phyloP scores from a whole-genome alignment of 2,113 vertebrate genomes.

The Atlantisia rogersi region DNA sequence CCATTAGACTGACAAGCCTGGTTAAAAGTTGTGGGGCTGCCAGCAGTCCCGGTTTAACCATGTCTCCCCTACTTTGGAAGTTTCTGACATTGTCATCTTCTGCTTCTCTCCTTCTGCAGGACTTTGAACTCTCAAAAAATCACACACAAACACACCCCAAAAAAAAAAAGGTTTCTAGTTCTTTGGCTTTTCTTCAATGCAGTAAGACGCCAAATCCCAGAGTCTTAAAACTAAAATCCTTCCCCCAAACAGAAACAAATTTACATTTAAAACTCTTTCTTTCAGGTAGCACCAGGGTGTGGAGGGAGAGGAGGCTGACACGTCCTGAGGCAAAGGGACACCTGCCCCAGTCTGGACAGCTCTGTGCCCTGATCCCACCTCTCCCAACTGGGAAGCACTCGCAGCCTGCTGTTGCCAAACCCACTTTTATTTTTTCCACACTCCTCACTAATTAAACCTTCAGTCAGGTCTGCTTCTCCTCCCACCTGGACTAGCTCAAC shows the following conservation, averaged over 20 bases:
- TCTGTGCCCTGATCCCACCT: background rate
- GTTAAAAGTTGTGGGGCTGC: background rate
- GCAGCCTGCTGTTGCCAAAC: background rate
- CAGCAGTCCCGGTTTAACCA: background rate
- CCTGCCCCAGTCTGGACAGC: background rate
- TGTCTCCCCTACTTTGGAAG: background rate
- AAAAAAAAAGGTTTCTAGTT: background rate
- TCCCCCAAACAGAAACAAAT: background rate
- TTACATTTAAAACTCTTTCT: background rate
- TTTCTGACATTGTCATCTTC: background rate
- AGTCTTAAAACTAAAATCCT: background rate
- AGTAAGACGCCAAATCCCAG: background rate
- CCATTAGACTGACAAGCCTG: background rate
- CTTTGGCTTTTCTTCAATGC: background rate
- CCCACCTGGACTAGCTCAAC: conserved; percentile 29
- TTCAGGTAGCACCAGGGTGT: background rate
- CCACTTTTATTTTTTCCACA: background rate
- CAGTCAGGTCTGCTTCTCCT: conserved; percentile 42
- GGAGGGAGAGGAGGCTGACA: background rate
- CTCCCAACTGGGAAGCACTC: background rate
- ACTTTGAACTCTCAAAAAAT: background rate
- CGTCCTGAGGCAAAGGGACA: background rate
- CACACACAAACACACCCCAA: background rate
- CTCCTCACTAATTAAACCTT: conserved; percentile 46
- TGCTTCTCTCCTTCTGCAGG: background rate